Conservation (phyloP, 1,140 invertebrate species). For the Pseudoatta argentina region DNA sequence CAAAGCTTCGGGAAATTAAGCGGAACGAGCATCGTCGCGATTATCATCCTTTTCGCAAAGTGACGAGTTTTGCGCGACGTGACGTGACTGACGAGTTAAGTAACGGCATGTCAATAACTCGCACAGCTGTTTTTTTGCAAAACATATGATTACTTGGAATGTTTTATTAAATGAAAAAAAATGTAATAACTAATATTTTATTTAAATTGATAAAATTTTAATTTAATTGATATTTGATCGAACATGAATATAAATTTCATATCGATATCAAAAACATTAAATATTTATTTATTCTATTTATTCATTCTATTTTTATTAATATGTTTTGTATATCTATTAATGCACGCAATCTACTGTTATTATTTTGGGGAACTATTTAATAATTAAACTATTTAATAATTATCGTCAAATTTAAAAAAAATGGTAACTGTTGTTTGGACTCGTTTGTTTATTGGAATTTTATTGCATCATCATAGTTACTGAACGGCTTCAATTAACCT, state of each 20-base stretch:
- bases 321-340: not conserved
- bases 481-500: not conserved
- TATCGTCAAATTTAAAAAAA: not conserved
- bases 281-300: not conserved
- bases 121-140: not conserved
- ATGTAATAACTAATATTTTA: not conserved
- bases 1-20: not conserved
- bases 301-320: not conserved
- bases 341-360: not conserved
- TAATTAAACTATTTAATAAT: not conserved
- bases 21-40: not conserved
- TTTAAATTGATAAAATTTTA: not conserved
- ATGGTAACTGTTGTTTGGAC: not conserved
- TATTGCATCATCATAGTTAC: not conserved
- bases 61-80: conserved; percentile 35
- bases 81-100: conserved; percentile 35
- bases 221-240: not conserved
- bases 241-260: not conserved
- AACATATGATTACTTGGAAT: not conserved
- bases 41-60: conserved; percentile 2
- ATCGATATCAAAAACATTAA: not conserved
- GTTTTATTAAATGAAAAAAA: not conserved
- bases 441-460: not conserved
- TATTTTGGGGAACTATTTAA: not conserved
- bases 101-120: not conserved